Base-by-base conservation (phyloP, 2,888 invertebrate genomes). In the Lasioglossum vierecki region DNA sequence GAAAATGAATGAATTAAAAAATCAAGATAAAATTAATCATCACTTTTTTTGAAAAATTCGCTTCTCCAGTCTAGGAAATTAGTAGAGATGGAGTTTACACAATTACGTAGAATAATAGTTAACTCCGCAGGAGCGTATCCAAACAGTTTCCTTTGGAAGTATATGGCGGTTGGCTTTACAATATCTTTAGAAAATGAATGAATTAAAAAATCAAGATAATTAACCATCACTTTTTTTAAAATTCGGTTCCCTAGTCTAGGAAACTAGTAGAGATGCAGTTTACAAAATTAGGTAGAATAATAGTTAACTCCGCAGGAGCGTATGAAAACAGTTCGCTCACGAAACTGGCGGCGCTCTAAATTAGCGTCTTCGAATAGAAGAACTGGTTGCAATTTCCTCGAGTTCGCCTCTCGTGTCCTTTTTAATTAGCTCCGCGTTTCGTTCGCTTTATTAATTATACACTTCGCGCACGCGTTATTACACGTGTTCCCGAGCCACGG, bases 381-480 rank as follows among this genome's bases (percentile, higher is more conserved):
- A 76, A 76, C 41, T 35, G 49, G 75, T 39, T 57, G 35, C 63
- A 35, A 68, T 74, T 84, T 83, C 83, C 84, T 66, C 41, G 41
- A 15, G 74, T 53, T 44, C 57, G 53, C 44, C 78, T 84, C 77
- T 74, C 74, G 70, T 75, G 76, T 49, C 70, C 30, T 44, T 53
- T 84, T 84, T 84, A 84, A 84, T 84, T 83, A 83, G 57, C 83
- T 26, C 26, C 75, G 57, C 71, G 60, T 71, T 74, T 77, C 77
- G 41, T 82, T 82, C 73, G n/a, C 57, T 83, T 78, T 84, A 84
- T 84, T 83, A 84, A 84, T 82, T 83, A 83, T 83, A 78, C 83
- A 83, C 71, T 83, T 84, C 74, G 70, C 83, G 70, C 63, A 22
- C 49, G 49, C 49, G 63, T 66, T 66, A 66, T 66, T 66, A 66